Conservation (phyloP, 2,888 invertebrate genomes). For the Palloptera scutellata region DNA sequence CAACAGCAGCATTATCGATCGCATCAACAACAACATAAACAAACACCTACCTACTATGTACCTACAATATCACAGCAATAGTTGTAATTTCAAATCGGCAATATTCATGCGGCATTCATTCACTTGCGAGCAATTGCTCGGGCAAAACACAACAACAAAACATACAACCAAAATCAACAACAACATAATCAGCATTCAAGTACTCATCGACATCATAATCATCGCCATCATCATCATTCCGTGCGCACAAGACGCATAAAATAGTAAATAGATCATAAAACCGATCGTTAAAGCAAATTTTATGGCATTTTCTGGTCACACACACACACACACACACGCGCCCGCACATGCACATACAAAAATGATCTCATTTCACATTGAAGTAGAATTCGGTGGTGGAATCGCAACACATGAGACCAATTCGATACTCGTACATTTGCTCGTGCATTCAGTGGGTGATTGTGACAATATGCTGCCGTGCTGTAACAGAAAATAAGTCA, state of each 20-base stretch:
- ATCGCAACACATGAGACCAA: not conserved
- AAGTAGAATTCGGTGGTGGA: not conserved
- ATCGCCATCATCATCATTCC: too few relatives aligned
- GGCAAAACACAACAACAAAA: not conserved
- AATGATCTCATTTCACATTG: slow-evolving; percentile 4
- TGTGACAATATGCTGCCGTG: too few relatives aligned
- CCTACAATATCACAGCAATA: too few relatives aligned
- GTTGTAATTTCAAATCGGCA: too few relatives aligned
- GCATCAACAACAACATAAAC: too few relatives aligned
- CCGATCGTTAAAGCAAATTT: slow-evolving; percentile 25
- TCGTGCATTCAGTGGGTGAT: too few relatives aligned
- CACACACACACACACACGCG: not conserved
- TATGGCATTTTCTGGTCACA: not conserved
- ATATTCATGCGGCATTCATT: too few relatives aligned
- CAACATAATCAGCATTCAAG: not conserved
- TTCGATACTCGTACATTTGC: too few relatives aligned
- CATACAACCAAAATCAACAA: slow-evolving; percentile 4
- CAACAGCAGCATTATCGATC: not conserved
- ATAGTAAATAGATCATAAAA: slow-evolving; percentile 64
- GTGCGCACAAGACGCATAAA: slow-evolving; percentile 43
- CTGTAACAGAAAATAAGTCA: too few relatives aligned
- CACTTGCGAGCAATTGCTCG: too few relatives aligned
- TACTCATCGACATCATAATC: too few relatives aligned
- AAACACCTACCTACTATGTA: too few relatives aligned
- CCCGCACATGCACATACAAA: not conserved